Percentiles rank a stretch among this genome's conserved stretches.
phyloP scores from a whole-genome alignment of 2,888 invertebrate genomes.

The Aspidiotus destructor region DNA sequence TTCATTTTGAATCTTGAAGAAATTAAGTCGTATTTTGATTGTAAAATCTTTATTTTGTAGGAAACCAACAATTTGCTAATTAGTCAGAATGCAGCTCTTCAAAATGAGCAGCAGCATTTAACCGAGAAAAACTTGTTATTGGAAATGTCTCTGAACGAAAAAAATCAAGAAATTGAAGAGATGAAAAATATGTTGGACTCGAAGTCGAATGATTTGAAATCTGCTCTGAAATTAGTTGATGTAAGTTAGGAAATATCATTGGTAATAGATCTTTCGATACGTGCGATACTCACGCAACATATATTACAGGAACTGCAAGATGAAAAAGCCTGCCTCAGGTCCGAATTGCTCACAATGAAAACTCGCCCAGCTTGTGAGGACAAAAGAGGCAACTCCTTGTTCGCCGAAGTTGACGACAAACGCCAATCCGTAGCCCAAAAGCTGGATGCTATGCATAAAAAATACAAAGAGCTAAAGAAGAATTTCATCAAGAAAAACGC shows the following conservation, averaged over 20 bases:
- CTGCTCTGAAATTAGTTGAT: slow-evolving; percentile 24
- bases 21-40: not conserved
- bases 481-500: slow-evolving; percentile 31
- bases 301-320: slow-evolving; percentile 36
- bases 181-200: slow-evolving; percentile 24
- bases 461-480: slow-evolving; percentile 37
- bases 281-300: not conserved
- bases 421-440: slow-evolving; percentile 36
- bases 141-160: slow-evolving; percentile 23
- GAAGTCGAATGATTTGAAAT: slow-evolving; percentile 29
- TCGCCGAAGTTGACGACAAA: slow-evolving; percentile 40
- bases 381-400: slow-evolving; percentile 39
- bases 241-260: slow-evolving; percentile 4
- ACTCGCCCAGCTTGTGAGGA: slow-evolving; percentile 35
- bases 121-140: slow-evolving; percentile 11
- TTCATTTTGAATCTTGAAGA: not conserved
- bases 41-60: not conserved
- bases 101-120: slow-evolving; percentile 18
- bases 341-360: slow-evolving; percentile 36
- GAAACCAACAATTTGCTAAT: slow-evolving; percentile 17
- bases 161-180: slow-evolving; percentile 29
- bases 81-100: slow-evolving; percentile 1
- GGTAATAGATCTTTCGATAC: not conserved
- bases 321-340: slow-evolving; percentile 36
- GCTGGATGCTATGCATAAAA: slow-evolving; percentile 34